Evolutionary conservation across 2,113 vertebrate species (phyloP), one percentile per base, ranked within the genome.

Genomic region (Eulemur rufifrons): DNA sequence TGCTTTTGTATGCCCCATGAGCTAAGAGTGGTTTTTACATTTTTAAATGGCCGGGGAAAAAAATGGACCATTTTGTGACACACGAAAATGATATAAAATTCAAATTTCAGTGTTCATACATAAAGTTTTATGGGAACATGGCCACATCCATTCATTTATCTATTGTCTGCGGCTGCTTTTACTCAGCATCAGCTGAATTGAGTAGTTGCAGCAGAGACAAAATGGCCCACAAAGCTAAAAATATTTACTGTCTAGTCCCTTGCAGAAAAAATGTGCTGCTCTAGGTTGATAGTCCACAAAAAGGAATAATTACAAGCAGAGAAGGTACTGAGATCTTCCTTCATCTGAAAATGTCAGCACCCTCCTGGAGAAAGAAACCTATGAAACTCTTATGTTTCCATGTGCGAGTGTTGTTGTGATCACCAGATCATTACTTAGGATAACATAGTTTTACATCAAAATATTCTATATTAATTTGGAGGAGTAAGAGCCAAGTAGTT

Each of bases 261-360:
- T 61, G 85, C 4, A 91, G 83, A 85, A 82, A 94, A 90, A 88
- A n/a, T 76, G 7, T 50, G 34, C n/a, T 95, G 34, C 29, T 82
- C 17, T 66, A 91, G 47, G 20, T 78, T 68, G 68, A 2, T 90
- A 94, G 85, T 82, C 21, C 73, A 78, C 47, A 93, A 52, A 73
- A 56, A 80, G 54, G 54, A 89, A 17, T 84, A 29, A 37, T 77
- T 80, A 80, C 47, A 93, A 64, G 42, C 50, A 91, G 76, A 91
- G 89, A 95, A 93, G n/a, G 34, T 91, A 34, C 68, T 89, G 66
- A 88, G 32, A 87, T 73, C 74, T 71, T 83, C 68, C 73, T 91
- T 95, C 32, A 77, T 87, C 78, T 93, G 83, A 97, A 86, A 82
- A 94, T 92, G 47, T 54, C 78, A 85, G 23, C 15, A 32, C 96